phyloP scores from a whole-genome alignment of 64 coral and sea anemone genomes.

The Pocillopora damicornis region DNA sequence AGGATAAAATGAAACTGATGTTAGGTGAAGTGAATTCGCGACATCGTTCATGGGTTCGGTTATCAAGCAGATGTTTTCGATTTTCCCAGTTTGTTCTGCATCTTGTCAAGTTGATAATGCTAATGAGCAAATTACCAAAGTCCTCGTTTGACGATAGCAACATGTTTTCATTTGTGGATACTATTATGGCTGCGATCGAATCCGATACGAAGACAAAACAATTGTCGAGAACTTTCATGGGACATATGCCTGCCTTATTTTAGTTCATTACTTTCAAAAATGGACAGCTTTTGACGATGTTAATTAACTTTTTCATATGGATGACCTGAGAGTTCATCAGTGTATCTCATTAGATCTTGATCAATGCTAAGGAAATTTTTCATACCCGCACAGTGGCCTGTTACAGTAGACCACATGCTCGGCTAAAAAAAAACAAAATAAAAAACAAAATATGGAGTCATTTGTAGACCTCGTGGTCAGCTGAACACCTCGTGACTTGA shows the following conservation, averaged over 20 bases:
- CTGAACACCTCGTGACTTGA: neutral
- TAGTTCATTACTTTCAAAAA: no score
- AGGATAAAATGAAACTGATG: neutral
- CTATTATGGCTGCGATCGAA: neutral
- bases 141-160: conserved; percentile 1
- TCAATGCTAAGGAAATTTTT: no score
- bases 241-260: neutral
- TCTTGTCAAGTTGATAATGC: neutral
- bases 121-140: neutral
- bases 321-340: no score
- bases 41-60: neutral
- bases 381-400: neutral
- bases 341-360: no score
- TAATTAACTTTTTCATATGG: no score
- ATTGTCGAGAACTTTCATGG: neutral
- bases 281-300: no score
- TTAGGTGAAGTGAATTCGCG: neutral
- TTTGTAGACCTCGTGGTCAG: neutral
- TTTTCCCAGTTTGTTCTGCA: neutral
- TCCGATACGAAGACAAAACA: conserved; percentile 10
- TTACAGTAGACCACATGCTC: neutral
- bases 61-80: neutral
- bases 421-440: neutral
- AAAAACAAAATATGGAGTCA: neutral
- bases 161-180: conserved; percentile 6